Evolutionary conservation across 2,113 vertebrate genomes (phyloP).

Genomic region (Tragulus kanchil): DNA sequence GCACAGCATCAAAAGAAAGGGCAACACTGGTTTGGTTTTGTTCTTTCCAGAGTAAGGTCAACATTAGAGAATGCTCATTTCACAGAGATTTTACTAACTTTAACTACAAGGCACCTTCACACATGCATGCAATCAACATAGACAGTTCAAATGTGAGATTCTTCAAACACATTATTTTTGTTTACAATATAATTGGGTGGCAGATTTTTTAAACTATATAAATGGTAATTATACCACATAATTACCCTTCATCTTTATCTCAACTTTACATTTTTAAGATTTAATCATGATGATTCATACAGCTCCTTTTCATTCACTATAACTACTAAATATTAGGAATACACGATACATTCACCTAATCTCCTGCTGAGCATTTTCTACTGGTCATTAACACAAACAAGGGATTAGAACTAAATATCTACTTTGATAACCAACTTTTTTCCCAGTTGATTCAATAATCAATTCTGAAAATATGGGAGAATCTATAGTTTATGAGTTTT

Average conservation of each 20-base stretch:
- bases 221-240: not conserved
- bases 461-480: not conserved
- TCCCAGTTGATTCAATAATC: not conserved
- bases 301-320: not conserved
- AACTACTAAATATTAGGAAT: not conserved
- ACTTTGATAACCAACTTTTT: not conserved
- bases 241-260: slow-evolving; percentile 12
- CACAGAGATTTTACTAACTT: slow-evolving; percentile 4
- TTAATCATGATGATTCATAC: not conserved
- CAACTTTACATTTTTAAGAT: slow-evolving; percentile 10
- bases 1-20: not conserved
- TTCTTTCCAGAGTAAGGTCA: not conserved
- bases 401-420: not conserved
- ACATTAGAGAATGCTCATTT: not conserved
- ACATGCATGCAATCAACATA: not conserved
- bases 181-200: not conserved
- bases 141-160: slow-evolving; percentile 12
- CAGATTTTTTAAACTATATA: slow-evolving; percentile 4
- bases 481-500: not conserved
- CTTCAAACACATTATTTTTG: slow-evolving; percentile 2
- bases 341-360: not conserved
- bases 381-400: not conserved
- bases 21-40: not conserved
- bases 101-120: not conserved
- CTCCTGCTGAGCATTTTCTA: not conserved